Evolutionary conservation across 64 coral and sea anemone species (phyloP), one percentile per base, ranked within the genome.

Genomic region (Stylophora pistillata): DNA sequence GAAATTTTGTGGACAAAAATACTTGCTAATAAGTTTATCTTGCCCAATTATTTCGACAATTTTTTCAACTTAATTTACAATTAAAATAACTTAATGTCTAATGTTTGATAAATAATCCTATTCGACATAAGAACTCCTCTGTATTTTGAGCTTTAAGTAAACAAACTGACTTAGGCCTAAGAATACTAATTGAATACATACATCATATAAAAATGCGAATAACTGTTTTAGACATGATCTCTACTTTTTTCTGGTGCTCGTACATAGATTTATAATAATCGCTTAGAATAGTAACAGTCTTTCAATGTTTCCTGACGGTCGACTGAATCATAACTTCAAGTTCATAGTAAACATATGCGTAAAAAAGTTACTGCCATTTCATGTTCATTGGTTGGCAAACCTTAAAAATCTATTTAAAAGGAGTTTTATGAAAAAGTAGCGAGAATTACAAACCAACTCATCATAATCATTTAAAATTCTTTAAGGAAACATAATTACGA

Each of bases 81-180:
- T 69, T 69, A 34, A 84, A 69, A 84, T 84, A 70, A 84, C 34
- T 69, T 70, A 84, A 62, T 9, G 21, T 55, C 33, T 84, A 53
- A 16, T 70, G 23, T 27, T 53, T 9, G 66, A 84, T 84, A 84
- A 84, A 84, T 84, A 84, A 37, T 53, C 33, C 69, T 69, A 69
- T 25, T 70, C 33, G 4, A n/a, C 53, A 84, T 84, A 53, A 84
- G 58, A 84, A 15, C 53, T 52, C 64, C n/a, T 29, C 75, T 7
- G 64, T 68, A 68, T 68, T 12, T 68, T 68, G 64, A 68, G 23
- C 12, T 10, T 68, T 9, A 2, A 18, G 55, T 60, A 7, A 58
- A 30, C 28, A 58, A 77, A 62, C 52, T 1, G 57, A 3, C 10
- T n/a, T 13, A 53, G 47, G 13, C n/a, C 64, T n/a, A 64, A 17